Conservation (phyloP, 1,140 invertebrate genomes). For the Cydia fagiglandana region DNA sequence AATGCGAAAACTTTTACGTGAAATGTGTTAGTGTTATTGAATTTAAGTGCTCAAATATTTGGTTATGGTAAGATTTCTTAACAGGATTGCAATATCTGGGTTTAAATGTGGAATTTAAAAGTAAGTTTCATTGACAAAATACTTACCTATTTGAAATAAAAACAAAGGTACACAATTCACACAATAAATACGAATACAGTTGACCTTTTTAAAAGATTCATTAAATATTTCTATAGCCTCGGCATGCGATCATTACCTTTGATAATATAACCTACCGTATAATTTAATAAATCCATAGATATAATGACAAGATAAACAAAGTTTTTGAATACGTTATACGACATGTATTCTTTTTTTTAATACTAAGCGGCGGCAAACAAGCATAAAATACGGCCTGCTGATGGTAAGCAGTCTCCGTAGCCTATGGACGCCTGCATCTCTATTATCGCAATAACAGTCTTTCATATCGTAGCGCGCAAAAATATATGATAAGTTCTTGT, state of each 20-base stretch:
- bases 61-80: constrained; percentile 37
- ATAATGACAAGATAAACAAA: background rate
- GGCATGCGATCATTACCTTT: background rate
- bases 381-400: too few species aligned
- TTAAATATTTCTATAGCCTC: constrained; percentile 25
- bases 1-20: constrained; percentile 32
- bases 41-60: constrained; percentile 34
- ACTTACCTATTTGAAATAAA: background rate
- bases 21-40: constrained; percentile 32
- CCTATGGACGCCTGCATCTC: too few species aligned
- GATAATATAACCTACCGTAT: background rate
- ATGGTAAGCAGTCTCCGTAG: too few species aligned
- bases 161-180: background rate
- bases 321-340: background rate
- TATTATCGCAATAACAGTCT: too few species aligned
- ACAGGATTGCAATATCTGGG: constrained; percentile 26
- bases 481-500: too few species aligned
- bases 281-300: background rate
- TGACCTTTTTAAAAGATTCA: constrained; percentile 27
- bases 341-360: background rate
- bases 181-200: background rate
- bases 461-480: too few species aligned
- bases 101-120: background rate
- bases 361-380: too few species aligned
- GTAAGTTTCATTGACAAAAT: background rate